Conservation (phyloP, 2,888 invertebrate genomes). For the Magallana nippona region DNA sequence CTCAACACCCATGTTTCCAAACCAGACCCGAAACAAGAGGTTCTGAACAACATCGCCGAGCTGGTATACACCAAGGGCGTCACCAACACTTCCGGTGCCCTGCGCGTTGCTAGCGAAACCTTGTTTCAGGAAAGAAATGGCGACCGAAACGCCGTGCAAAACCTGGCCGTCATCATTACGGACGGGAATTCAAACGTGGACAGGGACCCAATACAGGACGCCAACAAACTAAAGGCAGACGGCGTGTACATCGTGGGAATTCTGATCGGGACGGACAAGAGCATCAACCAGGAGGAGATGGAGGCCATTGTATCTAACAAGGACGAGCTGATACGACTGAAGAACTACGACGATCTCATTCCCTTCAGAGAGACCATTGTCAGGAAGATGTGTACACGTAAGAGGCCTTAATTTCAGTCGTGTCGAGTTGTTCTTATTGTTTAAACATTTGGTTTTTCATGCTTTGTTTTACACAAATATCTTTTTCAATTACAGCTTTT, state of each 20-base stretch:
- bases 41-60: slow-evolving; percentile 22
- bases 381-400: slow-evolving; percentile 42
- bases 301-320: slow-evolving; percentile 15
- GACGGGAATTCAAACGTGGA: slow-evolving; percentile 43
- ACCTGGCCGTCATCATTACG: slow-evolving; percentile 35
- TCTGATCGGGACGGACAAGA: slow-evolving; percentile 34
- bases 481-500: not conserved
- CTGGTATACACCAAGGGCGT: slow-evolving; percentile 31
- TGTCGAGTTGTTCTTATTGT: too few relatives aligned
- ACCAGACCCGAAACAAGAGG: not conserved
- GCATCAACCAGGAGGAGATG: slow-evolving; percentile 28
- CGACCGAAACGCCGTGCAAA: slow-evolving; percentile 35
- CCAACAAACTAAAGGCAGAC: slow-evolving; percentile 36
- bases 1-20: slow-evolving; percentile 19
- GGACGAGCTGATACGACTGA: slow-evolving; percentile 19
- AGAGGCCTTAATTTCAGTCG: not conserved
- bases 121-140: slow-evolving; percentile 40
- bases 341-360: slow-evolving; percentile 19
- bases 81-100: slow-evolving; percentile 39
- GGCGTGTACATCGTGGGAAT: slow-evolving; percentile 40
- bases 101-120: not conserved
- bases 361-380: slow-evolving; percentile 26
- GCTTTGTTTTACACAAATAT: not conserved
- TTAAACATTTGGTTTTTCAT: too few relatives aligned
- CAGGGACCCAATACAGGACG: slow-evolving; percentile 20